phyloP scores from a whole-genome alignment of 2,888 invertebrate genomes.

The Drosophila formosana region DNA sequence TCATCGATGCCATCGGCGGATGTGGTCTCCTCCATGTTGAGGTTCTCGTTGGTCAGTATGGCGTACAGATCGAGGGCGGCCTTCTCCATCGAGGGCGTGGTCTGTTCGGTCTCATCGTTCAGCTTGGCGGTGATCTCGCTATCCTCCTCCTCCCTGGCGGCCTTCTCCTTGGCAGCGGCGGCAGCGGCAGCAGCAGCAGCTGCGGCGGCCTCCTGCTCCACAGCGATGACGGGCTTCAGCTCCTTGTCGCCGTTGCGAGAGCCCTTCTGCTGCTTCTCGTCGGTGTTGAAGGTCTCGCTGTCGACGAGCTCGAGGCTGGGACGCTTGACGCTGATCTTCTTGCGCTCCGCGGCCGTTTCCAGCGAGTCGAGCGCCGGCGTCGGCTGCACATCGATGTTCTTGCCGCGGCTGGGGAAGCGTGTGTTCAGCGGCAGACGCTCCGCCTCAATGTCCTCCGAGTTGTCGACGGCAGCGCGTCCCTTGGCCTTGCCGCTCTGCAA shows the following conservation, averaged over 20 bases:
- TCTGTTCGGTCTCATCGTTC: constrained; percentile 76
- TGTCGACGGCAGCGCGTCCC: constrained; percentile 75
- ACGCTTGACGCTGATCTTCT: constrained; percentile 86
- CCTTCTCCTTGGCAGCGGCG: constrained; percentile 50
- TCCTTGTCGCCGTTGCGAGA: constrained; percentile 82
- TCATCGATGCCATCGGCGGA: constrained; percentile 76
- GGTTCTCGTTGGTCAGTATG: constrained; percentile 89
- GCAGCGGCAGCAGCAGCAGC: constrained; percentile 65
- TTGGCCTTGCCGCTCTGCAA: constrained; percentile 87
- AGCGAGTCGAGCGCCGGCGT: constrained; percentile 87
- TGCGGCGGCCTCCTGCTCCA: constrained; percentile 78
- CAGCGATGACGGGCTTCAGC: constrained; percentile 74
- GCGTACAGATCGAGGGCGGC: constrained; percentile 93
- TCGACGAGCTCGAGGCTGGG: constrained; percentile 93
- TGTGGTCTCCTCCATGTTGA: constrained; percentile 86
- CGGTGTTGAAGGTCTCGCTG: constrained; percentile 92
- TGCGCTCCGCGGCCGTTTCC: constrained; percentile 86
- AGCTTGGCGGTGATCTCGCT: constrained; percentile 45
- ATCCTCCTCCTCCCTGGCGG: constrained; percentile 40
- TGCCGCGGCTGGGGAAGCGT: constrained; percentile 92
- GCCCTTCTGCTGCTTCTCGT: constrained; percentile 84
- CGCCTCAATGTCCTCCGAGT: constrained; percentile 77
- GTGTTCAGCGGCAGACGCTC: constrained; percentile 91
- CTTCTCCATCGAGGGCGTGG: constrained; percentile 91
- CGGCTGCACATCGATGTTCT: constrained; percentile 85